These are phyloP conservation scores for Leptoclinus maculatus DNA, from an alignment of 2,797 vertebrate genomes.

Conservation along the genomic window DNA sequence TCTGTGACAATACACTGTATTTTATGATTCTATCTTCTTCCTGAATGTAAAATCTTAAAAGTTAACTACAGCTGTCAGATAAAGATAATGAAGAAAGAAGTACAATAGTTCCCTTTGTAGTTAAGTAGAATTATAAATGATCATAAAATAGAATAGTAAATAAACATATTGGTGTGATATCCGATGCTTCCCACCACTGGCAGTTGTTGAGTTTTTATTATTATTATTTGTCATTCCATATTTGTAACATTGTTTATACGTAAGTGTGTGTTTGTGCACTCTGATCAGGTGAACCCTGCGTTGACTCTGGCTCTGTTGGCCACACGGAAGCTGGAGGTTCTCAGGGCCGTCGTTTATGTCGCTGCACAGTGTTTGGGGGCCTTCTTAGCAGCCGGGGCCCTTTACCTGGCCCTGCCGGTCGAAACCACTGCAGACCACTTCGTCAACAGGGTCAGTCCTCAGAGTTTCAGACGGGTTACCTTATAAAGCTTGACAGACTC, in stretches of 20 bases:
- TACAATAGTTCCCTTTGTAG: not conserved
- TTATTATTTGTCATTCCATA: not conserved
- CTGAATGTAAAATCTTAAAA: not conserved
- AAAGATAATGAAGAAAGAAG: not conserved
- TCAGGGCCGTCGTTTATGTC: constrained; percentile 77
- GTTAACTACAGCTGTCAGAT: not conserved
- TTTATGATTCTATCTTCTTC: not conserved
- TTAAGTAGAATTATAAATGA: not conserved
- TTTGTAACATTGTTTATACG: not conserved
- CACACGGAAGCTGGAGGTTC: constrained; percentile 82
- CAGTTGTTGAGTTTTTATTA: not conserved
- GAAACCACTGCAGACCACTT: constrained; percentile 74
- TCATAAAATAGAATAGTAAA: not conserved
- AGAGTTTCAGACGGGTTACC: not conserved
- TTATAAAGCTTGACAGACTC: not conserved
- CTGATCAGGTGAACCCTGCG: constrained; percentile 85
- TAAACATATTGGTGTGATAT: not conserved
- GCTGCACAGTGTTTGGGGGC: constrained; percentile 88
- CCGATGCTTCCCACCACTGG: not conserved
- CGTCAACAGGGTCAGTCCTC: constrained; percentile 80
- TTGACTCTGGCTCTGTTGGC: constrained; percentile 87
- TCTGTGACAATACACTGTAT: not conserved
- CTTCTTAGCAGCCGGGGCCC: constrained; percentile 77
- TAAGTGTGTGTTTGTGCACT: constrained; percentile 11
- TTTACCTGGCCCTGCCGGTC: constrained; percentile 81